Evolutionary conservation across 2,113 vertebrate species (phyloP).

Genomic region (Hydrolagus affinis): DNA sequence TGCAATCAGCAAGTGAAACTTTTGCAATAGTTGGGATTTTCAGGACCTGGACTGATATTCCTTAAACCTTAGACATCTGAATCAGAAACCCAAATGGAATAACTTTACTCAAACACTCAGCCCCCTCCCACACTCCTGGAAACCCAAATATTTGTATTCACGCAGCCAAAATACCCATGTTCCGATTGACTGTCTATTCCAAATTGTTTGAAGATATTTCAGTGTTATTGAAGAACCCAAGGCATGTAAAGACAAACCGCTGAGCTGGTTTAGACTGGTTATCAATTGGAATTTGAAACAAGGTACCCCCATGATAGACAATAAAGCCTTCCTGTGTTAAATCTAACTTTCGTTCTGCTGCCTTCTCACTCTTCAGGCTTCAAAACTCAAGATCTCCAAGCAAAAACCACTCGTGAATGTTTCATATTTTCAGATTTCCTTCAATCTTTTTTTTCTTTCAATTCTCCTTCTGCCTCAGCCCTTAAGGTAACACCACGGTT

Average conservation of each 20-base stretch:
- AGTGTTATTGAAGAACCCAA: neutral
- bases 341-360: too few relatives aligned
- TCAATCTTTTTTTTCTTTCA: too few relatives aligned
- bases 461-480: too few relatives aligned
- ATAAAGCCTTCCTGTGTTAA: too few relatives aligned
- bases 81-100: conserved; percentile 25
- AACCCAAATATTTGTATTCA: too few relatives aligned
- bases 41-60: neutral
- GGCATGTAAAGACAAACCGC: neutral
- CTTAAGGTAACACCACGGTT: too few relatives aligned
- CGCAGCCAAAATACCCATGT: too few relatives aligned
- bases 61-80: neutral
- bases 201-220: neutral
- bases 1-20: conserved; percentile 24
- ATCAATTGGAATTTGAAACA: neutral
- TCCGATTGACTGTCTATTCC: neutral
- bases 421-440: too few relatives aligned
- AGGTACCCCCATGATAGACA: neutral
- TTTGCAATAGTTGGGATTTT: conserved; percentile 15
- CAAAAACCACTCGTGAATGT: too few relatives aligned
- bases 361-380: too few relatives aligned
- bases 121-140: neutral
- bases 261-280: neutral
- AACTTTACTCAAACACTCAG: neutral
- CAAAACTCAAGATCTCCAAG: too few relatives aligned